A percentile compares a stretch with the other conserved stretches of the same genome.
phyloP scores from a whole-genome alignment of 2,888 invertebrate species.

The Eupsilia transversa region DNA sequence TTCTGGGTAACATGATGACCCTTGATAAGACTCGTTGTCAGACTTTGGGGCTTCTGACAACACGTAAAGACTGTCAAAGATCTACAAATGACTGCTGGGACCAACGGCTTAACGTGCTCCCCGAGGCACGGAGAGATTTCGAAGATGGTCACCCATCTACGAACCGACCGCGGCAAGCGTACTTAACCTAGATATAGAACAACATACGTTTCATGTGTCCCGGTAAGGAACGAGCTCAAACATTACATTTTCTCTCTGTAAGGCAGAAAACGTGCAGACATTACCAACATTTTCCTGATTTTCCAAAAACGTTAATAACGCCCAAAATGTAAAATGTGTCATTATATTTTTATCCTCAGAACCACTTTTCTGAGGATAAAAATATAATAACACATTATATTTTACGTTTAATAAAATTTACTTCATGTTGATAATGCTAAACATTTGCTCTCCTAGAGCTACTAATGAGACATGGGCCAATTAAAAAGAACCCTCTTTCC shows the following conservation, averaged over 20 bases:
- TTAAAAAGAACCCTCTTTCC: conserved; percentile 17
- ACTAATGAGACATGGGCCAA: conserved; percentile 31
- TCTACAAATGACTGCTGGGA: no score
- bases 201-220: neutral
- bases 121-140: no score
- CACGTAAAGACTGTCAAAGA: no score
- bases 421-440: neutral
- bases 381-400: no score
- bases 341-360: neutral
- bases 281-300: neutral
- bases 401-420: neutral
- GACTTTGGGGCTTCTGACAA: no score
- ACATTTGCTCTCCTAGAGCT: conserved; percentile 25
- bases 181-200: neutral
- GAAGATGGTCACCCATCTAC: no score
- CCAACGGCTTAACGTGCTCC: no score
- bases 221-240: neutral
- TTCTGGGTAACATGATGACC: no score
- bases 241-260: neutral
- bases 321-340: neutral
- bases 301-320: neutral
- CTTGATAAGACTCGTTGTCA: no score
- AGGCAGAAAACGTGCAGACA: neutral
- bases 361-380: no score
- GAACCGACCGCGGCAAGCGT: no score